Percentiles rank a stretch among this genome's conserved stretches.
These are phyloP conservation scores for Odontomyia ornata DNA, from an alignment of 2,888 invertebrate genomes.

Conservation along the genomic window DNA sequence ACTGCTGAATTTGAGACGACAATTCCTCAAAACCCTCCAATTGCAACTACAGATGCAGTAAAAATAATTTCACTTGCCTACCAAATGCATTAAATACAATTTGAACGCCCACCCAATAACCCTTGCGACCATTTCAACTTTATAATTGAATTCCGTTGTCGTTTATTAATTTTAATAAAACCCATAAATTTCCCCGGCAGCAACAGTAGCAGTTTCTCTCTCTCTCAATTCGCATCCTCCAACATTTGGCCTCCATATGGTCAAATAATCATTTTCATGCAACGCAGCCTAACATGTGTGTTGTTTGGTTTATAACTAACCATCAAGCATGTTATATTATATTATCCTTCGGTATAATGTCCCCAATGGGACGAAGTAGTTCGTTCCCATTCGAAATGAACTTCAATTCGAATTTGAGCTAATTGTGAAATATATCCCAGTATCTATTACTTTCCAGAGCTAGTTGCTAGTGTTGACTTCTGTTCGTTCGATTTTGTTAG, in stretches of 20 bases:
- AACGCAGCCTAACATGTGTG: not conserved
- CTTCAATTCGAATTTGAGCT: conserved; percentile 37
- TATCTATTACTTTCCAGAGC: conserved; percentile 15
- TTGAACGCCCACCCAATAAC: not conserved
- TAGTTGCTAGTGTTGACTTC: not conserved
- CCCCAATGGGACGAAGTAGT: conserved; percentile 15
- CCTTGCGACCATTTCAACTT: not conserved
- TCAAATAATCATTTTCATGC: not conserved
- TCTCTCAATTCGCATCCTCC: not conserved
- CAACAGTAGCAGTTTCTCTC: no score
- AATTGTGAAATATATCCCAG: conserved; percentile 40
- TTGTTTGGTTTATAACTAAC: not conserved
- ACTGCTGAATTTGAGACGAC: no score
- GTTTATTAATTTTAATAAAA: conserved; percentile 46
- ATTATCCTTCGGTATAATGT: not conserved
- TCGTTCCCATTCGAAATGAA: conserved; percentile 26
- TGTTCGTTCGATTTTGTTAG: no score
- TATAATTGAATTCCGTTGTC: conserved; percentile 46
- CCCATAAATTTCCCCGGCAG: conserved; percentile 32
- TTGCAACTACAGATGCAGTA: no score
- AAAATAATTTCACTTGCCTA: no score
- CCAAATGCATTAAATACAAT: no score
- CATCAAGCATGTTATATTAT: not conserved
- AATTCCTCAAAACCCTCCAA: no score
- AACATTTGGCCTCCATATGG: conserved; percentile 9